These are phyloP conservation scores for Myocastor coypus DNA, from an alignment of 2,113 vertebrate species.

Conservation along the genomic window DNA sequence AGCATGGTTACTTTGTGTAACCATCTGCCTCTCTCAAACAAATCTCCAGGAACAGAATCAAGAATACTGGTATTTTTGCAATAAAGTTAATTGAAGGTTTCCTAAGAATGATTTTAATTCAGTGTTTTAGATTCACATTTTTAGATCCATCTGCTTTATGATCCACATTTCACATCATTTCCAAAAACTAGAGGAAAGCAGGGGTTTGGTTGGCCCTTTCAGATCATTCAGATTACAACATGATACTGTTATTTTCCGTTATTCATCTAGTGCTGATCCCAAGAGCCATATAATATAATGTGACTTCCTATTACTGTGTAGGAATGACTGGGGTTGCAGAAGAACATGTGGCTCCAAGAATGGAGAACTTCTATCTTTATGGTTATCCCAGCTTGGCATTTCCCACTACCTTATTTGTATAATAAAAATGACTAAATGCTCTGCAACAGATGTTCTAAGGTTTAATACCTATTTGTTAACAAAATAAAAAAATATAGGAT, in stretches of 20 bases:
- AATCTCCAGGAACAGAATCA: slow-evolving; percentile 84
- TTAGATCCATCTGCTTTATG: slow-evolving; percentile 76
- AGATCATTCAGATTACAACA: slow-evolving; percentile 78
- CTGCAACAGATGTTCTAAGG: slow-evolving; percentile 13
- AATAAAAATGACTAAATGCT: slow-evolving; percentile 41
- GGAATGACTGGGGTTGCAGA: not conserved
- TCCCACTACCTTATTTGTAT: not conserved
- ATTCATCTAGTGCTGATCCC: slow-evolving; percentile 51
- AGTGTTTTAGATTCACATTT: slow-evolving; percentile 84
- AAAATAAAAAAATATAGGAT: slow-evolving; percentile 11
- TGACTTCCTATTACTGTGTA: not conserved
- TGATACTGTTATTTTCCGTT: slow-evolving; percentile 68
- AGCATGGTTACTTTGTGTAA: slow-evolving; percentile 84
- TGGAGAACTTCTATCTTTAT: not conserved
- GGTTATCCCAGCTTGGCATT: not conserved
- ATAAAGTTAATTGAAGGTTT: slow-evolving; percentile 86
- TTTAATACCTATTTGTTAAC: slow-evolving; percentile 2
- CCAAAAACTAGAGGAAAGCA: slow-evolving; percentile 79
- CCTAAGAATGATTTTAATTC: slow-evolving; percentile 89
- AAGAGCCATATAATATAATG: not conserved
- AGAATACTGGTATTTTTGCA: slow-evolving; percentile 85
- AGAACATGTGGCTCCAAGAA: not conserved
- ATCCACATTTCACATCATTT: slow-evolving; percentile 79
- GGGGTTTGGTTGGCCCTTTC: slow-evolving; percentile 77
- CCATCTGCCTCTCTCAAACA: slow-evolving; percentile 87